phyloP scores from a whole-genome alignment of 2,888 invertebrate genomes.

The Drosophila dives region DNA sequence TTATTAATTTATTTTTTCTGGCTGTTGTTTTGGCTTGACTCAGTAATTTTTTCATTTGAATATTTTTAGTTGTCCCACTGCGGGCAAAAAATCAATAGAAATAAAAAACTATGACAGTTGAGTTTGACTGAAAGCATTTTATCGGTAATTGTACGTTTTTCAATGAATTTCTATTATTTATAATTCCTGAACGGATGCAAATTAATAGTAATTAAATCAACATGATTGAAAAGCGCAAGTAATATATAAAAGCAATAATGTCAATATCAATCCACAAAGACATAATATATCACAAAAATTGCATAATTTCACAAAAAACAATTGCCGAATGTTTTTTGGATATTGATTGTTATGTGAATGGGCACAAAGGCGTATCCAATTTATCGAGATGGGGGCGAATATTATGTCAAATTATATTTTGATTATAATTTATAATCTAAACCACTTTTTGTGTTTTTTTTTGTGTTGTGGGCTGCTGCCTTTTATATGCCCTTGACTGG shows the following conservation, averaged over 20 bases:
- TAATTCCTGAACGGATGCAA: not conserved
- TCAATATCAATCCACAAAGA: not conserved
- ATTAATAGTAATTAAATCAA: not conserved
- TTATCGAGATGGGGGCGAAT: not conserved
- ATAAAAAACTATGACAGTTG: not conserved
- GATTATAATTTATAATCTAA: not conserved
- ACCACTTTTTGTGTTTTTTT: not conserved
- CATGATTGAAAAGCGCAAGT: not conserved
- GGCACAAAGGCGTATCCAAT: not conserved
- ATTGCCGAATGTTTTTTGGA: not conserved
- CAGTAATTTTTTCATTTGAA: conserved; percentile 43
- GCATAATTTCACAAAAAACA: not conserved
- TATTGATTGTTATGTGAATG: not conserved
- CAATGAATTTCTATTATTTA: conserved; percentile 11
- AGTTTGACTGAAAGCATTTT: conserved; percentile 6
- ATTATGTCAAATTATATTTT: not conserved
- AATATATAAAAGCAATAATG: not conserved
- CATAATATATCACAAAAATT: not conserved
- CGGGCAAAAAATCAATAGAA: conserved; percentile 14
- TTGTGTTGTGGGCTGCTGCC: not conserved
- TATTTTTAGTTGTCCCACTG: conserved; percentile 27
- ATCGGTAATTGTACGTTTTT: not conserved
- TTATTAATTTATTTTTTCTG: conserved; percentile 18
- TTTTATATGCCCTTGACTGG: not conserved
- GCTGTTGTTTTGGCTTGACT: conserved; percentile 10